Evolutionary conservation across 1,140 invertebrate genomes (phyloP).

Genomic region (Schlechtendalia chinensis): DNA sequence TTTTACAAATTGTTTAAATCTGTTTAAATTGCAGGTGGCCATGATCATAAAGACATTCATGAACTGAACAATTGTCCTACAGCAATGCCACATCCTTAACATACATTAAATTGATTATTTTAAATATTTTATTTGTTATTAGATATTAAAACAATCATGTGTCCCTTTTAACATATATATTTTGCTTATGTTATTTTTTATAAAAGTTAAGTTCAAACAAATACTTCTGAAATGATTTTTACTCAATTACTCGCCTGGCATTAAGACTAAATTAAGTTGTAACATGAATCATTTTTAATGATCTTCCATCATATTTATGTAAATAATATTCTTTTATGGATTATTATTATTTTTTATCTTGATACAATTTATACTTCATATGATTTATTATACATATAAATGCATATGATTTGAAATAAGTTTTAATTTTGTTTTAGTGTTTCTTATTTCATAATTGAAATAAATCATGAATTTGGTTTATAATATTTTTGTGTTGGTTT

Average conservation of each 20-base stretch:
- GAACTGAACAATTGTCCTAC: conserved; percentile 6
- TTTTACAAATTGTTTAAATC: background rate
- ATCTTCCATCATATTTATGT: conserved; percentile 34
- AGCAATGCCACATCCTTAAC: background rate
- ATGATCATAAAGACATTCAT: conserved; percentile 27
- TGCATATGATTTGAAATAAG: conserved; percentile 23
- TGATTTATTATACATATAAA: conserved; percentile 1
- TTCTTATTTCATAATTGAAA: conserved; percentile 2
- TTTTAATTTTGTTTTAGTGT: conserved; percentile 20
- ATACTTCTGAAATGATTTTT: conserved; percentile 38
- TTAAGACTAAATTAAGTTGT: conserved; percentile 46
- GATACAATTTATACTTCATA: conserved; percentile 13
- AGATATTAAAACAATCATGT: conserved; percentile 11
- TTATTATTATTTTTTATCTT: conserved; percentile 27
- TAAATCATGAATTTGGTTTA: background rate
- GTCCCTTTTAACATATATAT: background rate
- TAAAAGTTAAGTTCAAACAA: conserved; percentile 9
- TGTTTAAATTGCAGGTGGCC: conserved; percentile 3
- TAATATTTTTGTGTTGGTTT: conserved; percentile 10
- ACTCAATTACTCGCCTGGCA: conserved; percentile 23
- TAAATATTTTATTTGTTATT: conserved; percentile 40
- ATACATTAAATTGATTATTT: conserved; percentile 26
- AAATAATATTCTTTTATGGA: conserved; percentile 36
- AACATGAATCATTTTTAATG: conserved; percentile 38
- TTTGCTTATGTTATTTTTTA: conserved; percentile 10